Evolutionary conservation across 2,113 vertebrate genomes (phyloP), one percentile per base, ranked within the genome.

Genomic region (Ammodytes marinus): DNA sequence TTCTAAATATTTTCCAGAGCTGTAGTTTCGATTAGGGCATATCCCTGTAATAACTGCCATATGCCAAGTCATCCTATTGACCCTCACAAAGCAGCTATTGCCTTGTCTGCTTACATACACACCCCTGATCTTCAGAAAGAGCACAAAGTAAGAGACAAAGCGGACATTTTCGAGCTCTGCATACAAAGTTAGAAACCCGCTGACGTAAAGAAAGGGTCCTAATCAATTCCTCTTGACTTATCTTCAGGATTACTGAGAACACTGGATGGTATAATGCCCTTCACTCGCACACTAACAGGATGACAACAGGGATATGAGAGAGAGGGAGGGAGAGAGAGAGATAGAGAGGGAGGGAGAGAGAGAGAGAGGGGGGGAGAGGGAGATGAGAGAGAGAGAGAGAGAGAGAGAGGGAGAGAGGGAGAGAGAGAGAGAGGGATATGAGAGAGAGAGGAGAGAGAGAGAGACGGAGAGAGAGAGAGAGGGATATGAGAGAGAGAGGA

Each of bases 141-240:
- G 49, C 74, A 57, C 8, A 52, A 57, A 66, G 58, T 54, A 27
- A 52, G 35, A 73, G 58, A 64, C 57, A 50, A 53, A 85, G 73
- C 17, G 39, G 58, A 66, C 77, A 59, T 43, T 61, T 60, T 76
- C 6, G 55, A 35, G 54, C 79, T 67, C 50, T 57, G 85, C 80
- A 87, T 87, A 77, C 70, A 46, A 79, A 85, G 58, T 60, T 19
- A 61, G 58, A 61, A 11, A 58, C 37, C 27, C 27, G 50, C 85
- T 86, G 79, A 75, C 19, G 53, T 39, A 66, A 27, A 27, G 27
- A 27, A 27, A 81, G 79, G 75, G 57, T 55, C 78, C 71, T 79
- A 83, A 89, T 87, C 74, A 65, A 79, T 91, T 87, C 79, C n/a
- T 19, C 78, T 19, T 67, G 49, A 61, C 68, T 82, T 80, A 86